Conservation (phyloP, 2,113 vertebrate genomes). For the Gymnocephalus cernua region DNA sequence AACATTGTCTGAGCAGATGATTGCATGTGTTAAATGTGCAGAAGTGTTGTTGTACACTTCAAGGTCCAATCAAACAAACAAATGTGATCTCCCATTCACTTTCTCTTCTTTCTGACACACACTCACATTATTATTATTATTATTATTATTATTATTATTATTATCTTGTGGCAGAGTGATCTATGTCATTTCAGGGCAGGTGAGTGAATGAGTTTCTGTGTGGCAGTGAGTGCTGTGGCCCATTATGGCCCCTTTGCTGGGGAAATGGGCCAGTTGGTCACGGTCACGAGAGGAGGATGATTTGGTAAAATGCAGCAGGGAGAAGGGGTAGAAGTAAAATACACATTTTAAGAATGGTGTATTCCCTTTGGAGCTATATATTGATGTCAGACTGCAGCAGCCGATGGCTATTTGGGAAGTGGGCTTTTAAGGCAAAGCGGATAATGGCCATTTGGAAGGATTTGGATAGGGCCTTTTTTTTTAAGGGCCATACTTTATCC, state of each 20-base stretch:
- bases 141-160: background rate
- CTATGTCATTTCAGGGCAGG: conserved; percentile 38
- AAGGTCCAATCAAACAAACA: background rate
- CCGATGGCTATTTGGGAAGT: conserved; percentile 10
- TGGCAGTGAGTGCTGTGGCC: conserved; percentile 14
- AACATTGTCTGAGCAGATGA: background rate
- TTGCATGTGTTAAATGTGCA: background rate
- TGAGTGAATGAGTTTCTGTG: conserved; percentile 23
- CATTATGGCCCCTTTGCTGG: conserved; percentile 31
- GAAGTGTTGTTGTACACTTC: background rate
- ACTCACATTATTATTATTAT: background rate
- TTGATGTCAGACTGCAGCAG: conserved; percentile 4
- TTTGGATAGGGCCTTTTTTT: conserved; percentile 40
- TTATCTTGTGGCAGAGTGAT: conserved; percentile 1
- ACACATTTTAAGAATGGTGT: conserved; percentile 17
- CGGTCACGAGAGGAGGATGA: background rate
- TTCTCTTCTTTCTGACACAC: background rate
- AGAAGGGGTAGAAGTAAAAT: conserved; percentile 2
- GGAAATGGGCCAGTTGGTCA: conserved; percentile 28
- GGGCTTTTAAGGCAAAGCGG: conserved; percentile 44
- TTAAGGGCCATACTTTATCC: conserved; percentile 34
- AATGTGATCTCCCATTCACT: background rate
- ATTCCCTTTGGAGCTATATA: conserved; percentile 36
- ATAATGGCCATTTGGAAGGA: conserved; percentile 32
- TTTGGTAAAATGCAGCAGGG: conserved; percentile 18